Percentiles rank a stretch among this genome's conserved stretches.
phyloP scores from a whole-genome alignment of 2,888 invertebrate genomes.

The Frankliniella fusca region DNA sequence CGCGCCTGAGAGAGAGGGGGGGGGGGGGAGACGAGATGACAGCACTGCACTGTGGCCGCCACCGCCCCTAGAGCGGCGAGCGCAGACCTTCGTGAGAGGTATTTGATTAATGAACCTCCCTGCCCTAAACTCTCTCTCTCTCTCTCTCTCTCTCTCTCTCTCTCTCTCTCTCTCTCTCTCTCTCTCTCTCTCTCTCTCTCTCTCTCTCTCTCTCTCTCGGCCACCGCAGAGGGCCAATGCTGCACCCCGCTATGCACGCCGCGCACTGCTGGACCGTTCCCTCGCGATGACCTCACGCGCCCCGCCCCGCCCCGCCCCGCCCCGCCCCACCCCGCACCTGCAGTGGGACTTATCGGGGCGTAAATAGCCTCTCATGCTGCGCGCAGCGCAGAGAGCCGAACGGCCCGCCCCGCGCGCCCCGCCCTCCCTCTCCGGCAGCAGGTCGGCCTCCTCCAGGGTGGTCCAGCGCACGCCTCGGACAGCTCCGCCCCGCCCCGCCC shows the following conservation, averaged over 20 bases:
- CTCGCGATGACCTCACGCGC: neutral
- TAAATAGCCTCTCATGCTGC: no score
- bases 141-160: no score
- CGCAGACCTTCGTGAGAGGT: neutral
- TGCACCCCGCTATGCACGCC: neutral
- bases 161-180: no score
- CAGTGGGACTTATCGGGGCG: neutral
- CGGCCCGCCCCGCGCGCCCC: no score
- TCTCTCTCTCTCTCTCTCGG: no score
- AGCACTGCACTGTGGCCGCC: neutral
- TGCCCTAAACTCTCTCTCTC: neutral
- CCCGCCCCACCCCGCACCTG: neutral
- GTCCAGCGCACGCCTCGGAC: neutral
- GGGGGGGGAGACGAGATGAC: no score
- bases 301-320: neutral
- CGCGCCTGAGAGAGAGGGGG: no score
- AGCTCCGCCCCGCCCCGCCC: neutral
- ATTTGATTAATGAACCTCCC: slow-evolving; percentile 7
- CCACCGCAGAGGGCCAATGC: no score
- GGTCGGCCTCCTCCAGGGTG: neutral
- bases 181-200: no score
- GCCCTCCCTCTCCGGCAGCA: neutral
- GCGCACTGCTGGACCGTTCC: no score
- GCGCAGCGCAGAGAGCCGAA: no score
- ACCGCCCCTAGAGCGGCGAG: neutral